Evolutionary conservation across 2,888 invertebrate species (phyloP).

Genomic region (Hymenopus coronatus): DNA sequence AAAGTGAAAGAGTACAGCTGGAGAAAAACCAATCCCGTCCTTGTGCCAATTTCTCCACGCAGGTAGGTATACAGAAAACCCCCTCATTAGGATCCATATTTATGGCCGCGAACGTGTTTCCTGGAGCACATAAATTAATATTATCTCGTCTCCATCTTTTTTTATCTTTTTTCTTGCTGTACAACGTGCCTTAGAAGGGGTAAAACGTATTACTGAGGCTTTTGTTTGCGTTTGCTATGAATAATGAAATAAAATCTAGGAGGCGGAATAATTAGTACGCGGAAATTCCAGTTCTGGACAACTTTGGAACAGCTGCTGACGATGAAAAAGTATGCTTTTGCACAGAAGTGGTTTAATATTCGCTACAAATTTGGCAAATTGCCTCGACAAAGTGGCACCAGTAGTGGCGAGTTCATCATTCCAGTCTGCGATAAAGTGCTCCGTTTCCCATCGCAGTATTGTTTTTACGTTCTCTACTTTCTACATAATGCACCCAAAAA

Average conservation of each 20-base stretch:
- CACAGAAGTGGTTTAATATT: neutral
- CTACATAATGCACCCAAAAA: no score
- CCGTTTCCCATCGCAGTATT: no score
- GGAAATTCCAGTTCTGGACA: neutral
- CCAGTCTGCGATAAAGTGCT: no score
- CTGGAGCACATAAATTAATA: neutral
- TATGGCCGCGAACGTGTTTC: neutral
- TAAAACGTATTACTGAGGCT: neutral
- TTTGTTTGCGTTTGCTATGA: neutral
- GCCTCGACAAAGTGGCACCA: neutral
- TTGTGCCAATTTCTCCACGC: neutral
- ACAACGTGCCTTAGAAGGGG: no score
- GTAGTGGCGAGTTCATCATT: no score
- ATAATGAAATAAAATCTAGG: neutral
- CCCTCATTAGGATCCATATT: neutral
- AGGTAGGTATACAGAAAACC: neutral
- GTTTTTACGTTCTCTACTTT: no score
- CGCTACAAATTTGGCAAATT: neutral
- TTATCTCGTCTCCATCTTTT: neutral
- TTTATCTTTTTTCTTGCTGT: neutral
- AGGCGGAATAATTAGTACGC: neutral
- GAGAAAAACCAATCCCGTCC: neutral
- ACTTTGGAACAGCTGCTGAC: neutral
- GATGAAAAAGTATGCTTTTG: neutral
- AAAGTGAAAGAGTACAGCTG: neutral